phyloP scores from a whole-genome alignment of 2,888 invertebrate species.

The Belgica antarctica region DNA sequence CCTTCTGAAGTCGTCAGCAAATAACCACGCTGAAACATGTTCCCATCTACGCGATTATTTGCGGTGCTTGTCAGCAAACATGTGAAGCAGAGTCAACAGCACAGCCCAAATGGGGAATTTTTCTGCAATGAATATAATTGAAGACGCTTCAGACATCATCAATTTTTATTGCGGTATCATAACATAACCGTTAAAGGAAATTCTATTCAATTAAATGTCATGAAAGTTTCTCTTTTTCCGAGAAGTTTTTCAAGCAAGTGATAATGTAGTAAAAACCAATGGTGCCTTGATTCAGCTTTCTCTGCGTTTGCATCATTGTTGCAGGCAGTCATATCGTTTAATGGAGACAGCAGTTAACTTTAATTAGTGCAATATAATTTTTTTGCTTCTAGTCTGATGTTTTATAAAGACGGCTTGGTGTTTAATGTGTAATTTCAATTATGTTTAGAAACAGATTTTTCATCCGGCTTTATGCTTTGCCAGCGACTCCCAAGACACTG shows the following conservation, averaged over 20 bases:
- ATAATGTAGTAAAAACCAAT: conserved; percentile 35
- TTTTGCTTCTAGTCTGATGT: not conserved
- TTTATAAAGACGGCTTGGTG: not conserved
- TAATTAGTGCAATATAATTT: not conserved
- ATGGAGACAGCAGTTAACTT: not conserved
- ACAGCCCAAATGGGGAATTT: not conserved
- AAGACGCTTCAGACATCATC: conserved; percentile 42
- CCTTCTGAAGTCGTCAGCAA: too few relatives aligned
- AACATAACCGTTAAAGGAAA: conserved; percentile 41
- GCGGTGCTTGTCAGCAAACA: too few relatives aligned
- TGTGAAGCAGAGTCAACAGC: not conserved
- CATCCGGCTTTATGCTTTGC: not conserved
- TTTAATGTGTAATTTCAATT: not conserved
- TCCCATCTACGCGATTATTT: too few relatives aligned
- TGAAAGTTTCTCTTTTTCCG: not conserved
- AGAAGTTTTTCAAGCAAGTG: conserved; percentile 20
- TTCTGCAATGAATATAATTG: conserved; percentile 8
- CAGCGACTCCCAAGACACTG: too few relatives aligned
- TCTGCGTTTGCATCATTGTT: conserved; percentile 37
- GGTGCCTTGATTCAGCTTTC: conserved; percentile 21
- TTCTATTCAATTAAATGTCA: conserved; percentile 41
- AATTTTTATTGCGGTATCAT: conserved; percentile 36
- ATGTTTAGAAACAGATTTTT: not conserved
- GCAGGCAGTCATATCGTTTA: conserved; percentile 30
- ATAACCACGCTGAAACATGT: too few relatives aligned